Base-by-base conservation (phyloP, 2,888 invertebrate genomes). In the Eucera pruinosa region DNA sequence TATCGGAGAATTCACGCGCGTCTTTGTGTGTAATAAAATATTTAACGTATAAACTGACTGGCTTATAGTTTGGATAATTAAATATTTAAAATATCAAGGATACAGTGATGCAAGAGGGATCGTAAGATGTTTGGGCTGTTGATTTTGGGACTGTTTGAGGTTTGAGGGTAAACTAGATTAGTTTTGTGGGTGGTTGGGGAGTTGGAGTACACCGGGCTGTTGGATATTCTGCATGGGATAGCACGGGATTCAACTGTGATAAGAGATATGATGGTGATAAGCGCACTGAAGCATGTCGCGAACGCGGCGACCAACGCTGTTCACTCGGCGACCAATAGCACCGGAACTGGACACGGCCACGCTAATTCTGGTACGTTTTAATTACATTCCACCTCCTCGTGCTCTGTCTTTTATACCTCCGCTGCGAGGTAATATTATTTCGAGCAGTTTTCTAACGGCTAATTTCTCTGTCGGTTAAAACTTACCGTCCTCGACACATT, bases 241-340 rank as follows among this genome's bases (percentile, higher is more conserved):
- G 9, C 23, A n/a, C 15, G 61, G 47, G 66, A 39, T 64, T 18
- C 33, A n/a, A 50, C 52, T 60, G 74, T 57, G 48, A 54, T 54
- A 55, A 62, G 52, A 75, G 80, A 64, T 73, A 91, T 91, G 91
- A 88, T 91, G 88, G 91, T 91, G 82, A 87, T 91, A 85, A 90
- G 90, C 82, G 91, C 90, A 15, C 69, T 91, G 78, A 91, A 91
- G 74, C 91, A 91, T 79, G 91, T 91, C 80, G 91, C 91, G 23
- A 90, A 86, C 52, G 91, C 91, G 55, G 91, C 91, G 41, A 90
- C 89, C 60, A 91, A 91, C 70, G 91, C 90, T 52, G 91, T 91
- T 11, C 91, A 91, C 55, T 91, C 91, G 52, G 91, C 91, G 23
- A 87, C 88, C 54, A 72, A 82, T 52, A 78, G 76, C 54, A 74